These are phyloP conservation scores for Amphiura filiformis DNA, from an alignment of 35 echinoderm and acorn worm species.

Conservation along the genomic window DNA sequence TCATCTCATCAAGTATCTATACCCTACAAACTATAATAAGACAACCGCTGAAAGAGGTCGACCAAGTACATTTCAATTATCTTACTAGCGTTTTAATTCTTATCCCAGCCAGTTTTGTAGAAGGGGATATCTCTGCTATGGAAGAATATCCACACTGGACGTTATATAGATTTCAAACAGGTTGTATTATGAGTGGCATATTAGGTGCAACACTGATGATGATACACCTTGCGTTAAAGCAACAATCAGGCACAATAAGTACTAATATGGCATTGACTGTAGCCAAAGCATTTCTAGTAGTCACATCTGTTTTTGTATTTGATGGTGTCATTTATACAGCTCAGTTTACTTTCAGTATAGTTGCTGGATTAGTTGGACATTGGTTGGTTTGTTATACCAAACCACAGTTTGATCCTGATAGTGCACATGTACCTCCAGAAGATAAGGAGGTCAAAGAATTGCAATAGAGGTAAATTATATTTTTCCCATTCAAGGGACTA, in stretches of 20 bases:
- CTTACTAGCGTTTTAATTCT: not conserved
- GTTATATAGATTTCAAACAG: not conserved
- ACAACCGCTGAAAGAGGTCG: not conserved
- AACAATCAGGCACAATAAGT: not conserved
- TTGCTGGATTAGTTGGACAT: not conserved
- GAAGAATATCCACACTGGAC: not conserved
- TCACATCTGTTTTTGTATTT: not conserved
- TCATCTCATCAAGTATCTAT: conserved; percentile 1
- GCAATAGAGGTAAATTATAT: too few relatives aligned
- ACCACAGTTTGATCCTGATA: not conserved
- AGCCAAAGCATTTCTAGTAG: not conserved
- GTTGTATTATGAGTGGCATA: not conserved
- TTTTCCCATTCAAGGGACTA: too few relatives aligned
- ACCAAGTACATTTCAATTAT: not conserved
- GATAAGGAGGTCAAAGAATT: not conserved
- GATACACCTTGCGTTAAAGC: not conserved
- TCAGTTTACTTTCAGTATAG: not conserved
- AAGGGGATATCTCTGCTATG: not conserved
- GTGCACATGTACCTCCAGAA: not conserved
- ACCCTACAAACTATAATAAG: not conserved
- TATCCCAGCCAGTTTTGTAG: not conserved
- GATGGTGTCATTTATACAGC: not conserved
- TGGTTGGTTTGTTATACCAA: not conserved
- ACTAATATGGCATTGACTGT: not conserved
- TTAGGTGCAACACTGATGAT: not conserved